Base-by-base conservation (phyloP, 2,888 invertebrate species). In the Drosophila neutralis region DNA sequence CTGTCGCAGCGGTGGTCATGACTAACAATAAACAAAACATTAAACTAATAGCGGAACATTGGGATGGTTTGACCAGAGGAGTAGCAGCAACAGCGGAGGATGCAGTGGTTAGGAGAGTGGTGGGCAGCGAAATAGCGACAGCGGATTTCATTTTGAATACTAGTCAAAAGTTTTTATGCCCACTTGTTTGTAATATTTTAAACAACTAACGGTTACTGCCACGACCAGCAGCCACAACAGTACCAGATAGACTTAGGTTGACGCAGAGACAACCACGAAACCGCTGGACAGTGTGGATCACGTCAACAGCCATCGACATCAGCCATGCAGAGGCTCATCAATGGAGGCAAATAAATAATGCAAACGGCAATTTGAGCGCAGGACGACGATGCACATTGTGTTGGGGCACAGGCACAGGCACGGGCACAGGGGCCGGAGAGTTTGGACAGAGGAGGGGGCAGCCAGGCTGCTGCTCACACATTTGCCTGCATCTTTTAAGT, bases 401-500 rank as follows among this genome's bases (percentile, higher is more conserved):
- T 65, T 51, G 52, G n/a, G 18, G 31, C 27, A 5, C 13, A 49
- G 35, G 40, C 27, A 5, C 13, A 49, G 35, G 40, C 36, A 48
- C 52, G 48, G 31, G 31, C 27, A 4, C 13, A 49, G 35, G 40
- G 57, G 8, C 40, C 24, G 0, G 8, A 45, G 21, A 15, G 36
- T 35, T 15, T 38, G 21, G 31, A 13, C 21, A 48, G 18, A 38
- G 49, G 54, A 40, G 54, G 36, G 10, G 38, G 29, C 29, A 36
- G 45, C 13, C 49, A 49, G 69, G 52, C 62, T 59, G 63, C 67
- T 70, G 68, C 68, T 73, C 78, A 64, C 80, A 80, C 86, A 90
- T 86, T 86, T 86, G 90, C 89, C 86, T 86, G 86, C 86, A 82
- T 89, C 90, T 91, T 90, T 90, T 87, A 82, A 85, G 80, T 88